A percentile compares a stretch with the other conserved stretches of the same genome.
Conservation (phyloP, 2,888 invertebrate genomes). For the Lacanobia wlatinum region DNA sequence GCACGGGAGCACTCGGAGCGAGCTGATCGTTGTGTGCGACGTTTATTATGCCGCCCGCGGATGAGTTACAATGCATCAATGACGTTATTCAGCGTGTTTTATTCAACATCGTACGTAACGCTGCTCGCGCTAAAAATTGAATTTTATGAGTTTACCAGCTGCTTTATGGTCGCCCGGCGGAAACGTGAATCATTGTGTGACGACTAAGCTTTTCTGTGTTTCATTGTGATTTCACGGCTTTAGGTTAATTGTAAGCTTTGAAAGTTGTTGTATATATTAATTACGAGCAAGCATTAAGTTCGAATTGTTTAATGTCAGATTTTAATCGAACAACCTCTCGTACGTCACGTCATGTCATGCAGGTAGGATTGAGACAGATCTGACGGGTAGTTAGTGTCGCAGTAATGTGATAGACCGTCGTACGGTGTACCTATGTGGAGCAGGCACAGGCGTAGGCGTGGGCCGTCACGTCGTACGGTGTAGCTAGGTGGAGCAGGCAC, state of each 20-base stretch:
- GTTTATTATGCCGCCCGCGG: constrained; percentile 55
- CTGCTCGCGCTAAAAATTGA: constrained; percentile 22
- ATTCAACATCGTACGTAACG: constrained; percentile 17
- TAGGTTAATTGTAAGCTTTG: not conserved
- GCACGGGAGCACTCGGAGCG: constrained; percentile 22
- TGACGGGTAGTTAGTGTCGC: not conserved
- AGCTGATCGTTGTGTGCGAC: constrained; percentile 61
- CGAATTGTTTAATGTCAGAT: not conserved
- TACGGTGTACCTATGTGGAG: too few relatives aligned
- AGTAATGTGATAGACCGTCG: not conserved
- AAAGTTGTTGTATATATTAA: too few relatives aligned
- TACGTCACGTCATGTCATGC: not conserved
- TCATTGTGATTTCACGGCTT: constrained; percentile 2
- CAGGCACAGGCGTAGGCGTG: not conserved
- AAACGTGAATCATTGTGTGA: constrained; percentile 8
- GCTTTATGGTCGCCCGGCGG: constrained; percentile 29
- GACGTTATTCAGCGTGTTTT: constrained; percentile 40
- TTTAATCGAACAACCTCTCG: not conserved
- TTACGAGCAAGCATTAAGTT: not conserved
- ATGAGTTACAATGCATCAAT: constrained; percentile 54
- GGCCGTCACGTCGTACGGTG: not conserved
- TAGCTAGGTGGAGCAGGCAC: too few relatives aligned
- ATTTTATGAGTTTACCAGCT: constrained; percentile 24
- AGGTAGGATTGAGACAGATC: not conserved
- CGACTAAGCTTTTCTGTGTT: not conserved